phyloP scores from a whole-genome alignment of 1,140 invertebrate species.

The Nasonia giraulti region DNA sequence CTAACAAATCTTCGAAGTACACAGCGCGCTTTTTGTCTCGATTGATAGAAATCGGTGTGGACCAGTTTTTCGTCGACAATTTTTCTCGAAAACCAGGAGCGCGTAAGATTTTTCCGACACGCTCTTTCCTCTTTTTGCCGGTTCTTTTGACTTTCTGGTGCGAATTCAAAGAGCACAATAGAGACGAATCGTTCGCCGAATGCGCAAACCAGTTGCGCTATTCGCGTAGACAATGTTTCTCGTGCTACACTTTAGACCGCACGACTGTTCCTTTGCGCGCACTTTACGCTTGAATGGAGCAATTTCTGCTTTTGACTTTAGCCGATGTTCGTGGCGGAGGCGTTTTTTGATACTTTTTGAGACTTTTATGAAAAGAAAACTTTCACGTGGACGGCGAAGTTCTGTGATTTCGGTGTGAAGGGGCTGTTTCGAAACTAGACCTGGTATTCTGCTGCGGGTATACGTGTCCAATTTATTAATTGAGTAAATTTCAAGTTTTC shows the following conservation, averaged over 20 bases:
- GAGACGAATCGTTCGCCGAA: constrained; percentile 29
- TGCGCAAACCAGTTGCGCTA: constrained; percentile 12
- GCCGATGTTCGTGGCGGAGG: neutral
- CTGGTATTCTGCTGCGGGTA: neutral
- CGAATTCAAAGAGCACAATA: constrained; percentile 14
- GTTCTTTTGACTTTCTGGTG: neutral
- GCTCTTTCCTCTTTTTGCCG: neutral
- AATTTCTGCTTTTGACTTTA: constrained; percentile 37
- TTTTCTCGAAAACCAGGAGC: neutral
- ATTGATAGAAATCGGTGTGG: neutral
- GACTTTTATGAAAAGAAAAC: constrained; percentile 31
- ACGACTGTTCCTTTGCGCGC: neutral
- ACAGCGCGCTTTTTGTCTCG: neutral
- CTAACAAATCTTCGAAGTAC: no score
- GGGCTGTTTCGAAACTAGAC: neutral
- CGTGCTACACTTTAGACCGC: neutral
- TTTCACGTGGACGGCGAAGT: neutral
- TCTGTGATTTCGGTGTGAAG: constrained; percentile 6
- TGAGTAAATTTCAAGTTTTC: neutral
- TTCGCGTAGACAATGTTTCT: constrained; percentile 7
- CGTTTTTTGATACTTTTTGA: neutral
- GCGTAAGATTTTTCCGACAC: neutral
- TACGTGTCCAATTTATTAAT: neutral
- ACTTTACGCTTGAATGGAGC: constrained; percentile 31
- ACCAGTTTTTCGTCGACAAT: neutral